Evolutionary conservation across 37 sponge, comb jelly and placozoan genomes (phyloP), one percentile per base, ranked within the genome.

Genomic region (Bolinopsis microptera): DNA sequence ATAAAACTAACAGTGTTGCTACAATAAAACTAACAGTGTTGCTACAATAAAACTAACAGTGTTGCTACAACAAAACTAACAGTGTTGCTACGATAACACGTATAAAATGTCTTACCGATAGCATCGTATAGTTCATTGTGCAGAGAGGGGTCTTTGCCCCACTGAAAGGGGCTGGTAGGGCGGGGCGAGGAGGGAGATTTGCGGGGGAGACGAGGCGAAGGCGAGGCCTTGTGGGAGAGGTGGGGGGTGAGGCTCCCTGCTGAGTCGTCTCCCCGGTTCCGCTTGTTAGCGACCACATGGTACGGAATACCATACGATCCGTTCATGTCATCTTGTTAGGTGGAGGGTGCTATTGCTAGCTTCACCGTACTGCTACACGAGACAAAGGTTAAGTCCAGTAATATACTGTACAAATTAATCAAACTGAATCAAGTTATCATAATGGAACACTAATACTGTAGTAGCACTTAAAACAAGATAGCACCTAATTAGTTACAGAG

Each of bases 171-270:
- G 13, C 61, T 48, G 13, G 61, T 13, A 34, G 80, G 80, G 35
- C 80, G 27, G 5, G 32, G 80, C 21, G 80, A 77, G 35, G 33
- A 16, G 80, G 27, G 80, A 21, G 80, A 16, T 32, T 32, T 77
- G 8, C 80, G 80, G 35, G 80, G 80, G 35, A 32, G 80, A 1
- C 35, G 22, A 35, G 80, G 80, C 34, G 80, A 77, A 8, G 80
- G 37, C 18, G 27, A 77, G 21, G 32, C 33, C 80, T 77, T 77
- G 80, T 77, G 80, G 35, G 80, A 32, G 18, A 77, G 33, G 36
- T 77, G 80, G 35, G 80, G 80, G 80, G 80, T 77, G 80, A 77
- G 80, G 80, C 61, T 48, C 61, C 61, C 61, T 13, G 9, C 61
- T 5, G 61, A 48, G 5, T 48, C 61, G 13, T 48, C 61, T n/a